phyloP scores from a whole-genome alignment of 2,888 invertebrate genomes.

The Alcis repandata region DNA sequence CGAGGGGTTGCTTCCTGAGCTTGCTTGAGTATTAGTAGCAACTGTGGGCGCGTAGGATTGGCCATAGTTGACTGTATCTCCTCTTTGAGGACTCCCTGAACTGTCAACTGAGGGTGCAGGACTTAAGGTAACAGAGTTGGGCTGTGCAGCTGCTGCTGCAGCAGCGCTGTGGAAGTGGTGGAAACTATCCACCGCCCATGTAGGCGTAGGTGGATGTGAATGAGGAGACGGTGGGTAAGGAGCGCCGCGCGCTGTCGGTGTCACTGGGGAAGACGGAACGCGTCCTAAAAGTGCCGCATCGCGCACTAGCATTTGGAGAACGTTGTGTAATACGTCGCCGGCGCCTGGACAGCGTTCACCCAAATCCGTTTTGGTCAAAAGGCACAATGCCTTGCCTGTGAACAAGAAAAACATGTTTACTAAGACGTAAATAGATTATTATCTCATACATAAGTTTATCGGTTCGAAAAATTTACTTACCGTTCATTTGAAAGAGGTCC shows the following conservation, averaged over 20 bases:
- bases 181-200: conserved; percentile 88
- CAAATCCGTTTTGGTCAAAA: conserved; percentile 95
- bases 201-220: conserved; percentile 93
- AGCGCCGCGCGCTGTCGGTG: conserved; percentile 91
- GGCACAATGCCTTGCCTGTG: conserved; percentile 95
- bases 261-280: conserved; percentile 93
- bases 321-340: conserved; percentile 97
- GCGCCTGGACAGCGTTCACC: conserved; percentile 97
- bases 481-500: conserved; percentile 98
- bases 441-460: not conserved
- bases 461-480: conserved; percentile 74
- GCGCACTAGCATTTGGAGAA: conserved; percentile 94
- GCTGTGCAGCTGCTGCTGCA: conserved; percentile 86
- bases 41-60: conserved; percentile 75
- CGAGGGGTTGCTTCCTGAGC: conserved; percentile 91
- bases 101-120: conserved; percentile 96
- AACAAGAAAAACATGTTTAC: conserved; percentile 42
- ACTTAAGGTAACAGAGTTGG: conserved; percentile 96
- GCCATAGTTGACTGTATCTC: conserved; percentile 82
- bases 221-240: conserved; percentile 92
- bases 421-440: conserved; percentile 14
- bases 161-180: conserved; percentile 90
- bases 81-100: conserved; percentile 94
- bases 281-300: conserved; percentile 92
- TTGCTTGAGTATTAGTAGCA: conserved; percentile 76